A percentile compares a stretch with the other conserved stretches of the same genome.
Conservation (phyloP, 1,140 invertebrate genomes). For the Heliconius hewitsoni region DNA sequence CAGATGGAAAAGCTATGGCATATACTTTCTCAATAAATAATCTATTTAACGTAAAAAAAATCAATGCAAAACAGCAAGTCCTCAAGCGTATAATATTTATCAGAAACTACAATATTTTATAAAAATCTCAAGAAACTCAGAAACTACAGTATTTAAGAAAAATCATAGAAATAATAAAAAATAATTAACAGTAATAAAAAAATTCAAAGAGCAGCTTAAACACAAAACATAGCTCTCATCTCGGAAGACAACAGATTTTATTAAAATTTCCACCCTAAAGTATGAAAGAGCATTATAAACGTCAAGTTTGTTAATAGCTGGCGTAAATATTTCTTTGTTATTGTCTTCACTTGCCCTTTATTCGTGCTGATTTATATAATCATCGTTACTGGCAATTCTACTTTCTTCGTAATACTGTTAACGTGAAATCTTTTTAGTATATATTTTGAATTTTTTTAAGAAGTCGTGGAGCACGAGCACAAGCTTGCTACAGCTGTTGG, state of each 20-base stretch:
- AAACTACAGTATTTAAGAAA: not conserved
- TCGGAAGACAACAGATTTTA: constrained; percentile 2
- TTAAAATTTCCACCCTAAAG: not conserved
- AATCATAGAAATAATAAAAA: not conserved
- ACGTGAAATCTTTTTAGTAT: not conserved
- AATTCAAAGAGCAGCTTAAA: not conserved
- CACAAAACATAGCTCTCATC: not conserved
- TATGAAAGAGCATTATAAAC: not conserved
- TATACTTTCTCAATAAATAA: no score
- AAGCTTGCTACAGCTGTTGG: no score
- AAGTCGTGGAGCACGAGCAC: no score
- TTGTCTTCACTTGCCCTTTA: constrained; percentile 5
- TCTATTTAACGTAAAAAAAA: no score
- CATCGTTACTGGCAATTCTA: not conserved
- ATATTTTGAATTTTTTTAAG: not conserved
- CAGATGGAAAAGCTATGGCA: no score
- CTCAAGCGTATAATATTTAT: no score
- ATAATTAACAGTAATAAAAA: not conserved
- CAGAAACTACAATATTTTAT: not conserved
- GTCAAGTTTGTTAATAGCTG: constrained; percentile 7
- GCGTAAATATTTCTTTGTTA: not conserved
- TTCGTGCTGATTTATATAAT: not conserved
- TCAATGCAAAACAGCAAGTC: no score
- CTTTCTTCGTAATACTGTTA: not conserved
- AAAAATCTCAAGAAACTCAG: not conserved